Conservation (phyloP, 2,888 invertebrate genomes). For the Formica aserva region DNA sequence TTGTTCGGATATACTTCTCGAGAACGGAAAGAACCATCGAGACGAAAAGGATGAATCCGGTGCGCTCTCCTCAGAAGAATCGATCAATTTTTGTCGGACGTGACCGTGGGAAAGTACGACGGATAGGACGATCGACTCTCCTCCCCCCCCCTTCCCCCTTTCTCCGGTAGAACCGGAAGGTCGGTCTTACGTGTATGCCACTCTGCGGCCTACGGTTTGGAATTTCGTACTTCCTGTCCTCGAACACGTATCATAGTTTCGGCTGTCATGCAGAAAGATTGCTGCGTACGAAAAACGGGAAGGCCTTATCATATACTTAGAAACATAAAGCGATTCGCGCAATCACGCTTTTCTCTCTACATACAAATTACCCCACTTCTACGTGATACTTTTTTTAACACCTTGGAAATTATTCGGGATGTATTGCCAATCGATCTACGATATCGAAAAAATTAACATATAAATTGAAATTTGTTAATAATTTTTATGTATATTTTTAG, state of each 20-base stretch:
- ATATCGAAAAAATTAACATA: not conserved
- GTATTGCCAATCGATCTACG: not conserved
- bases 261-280: constrained; percentile 43
- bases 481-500: not conserved
- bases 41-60: constrained; percentile 17
- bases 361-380: not conserved
- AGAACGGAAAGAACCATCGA: not conserved
- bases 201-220: constrained; percentile 76
- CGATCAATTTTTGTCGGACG: constrained; percentile 69
- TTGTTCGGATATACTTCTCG: not conserved
- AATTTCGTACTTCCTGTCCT: constrained; percentile 82
- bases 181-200: constrained; percentile 69
- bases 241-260: constrained; percentile 68
- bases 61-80: constrained; percentile 23
- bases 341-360: not conserved
- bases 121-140: constrained; percentile 62
- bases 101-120: constrained; percentile 71
- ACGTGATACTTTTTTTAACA: not conserved
- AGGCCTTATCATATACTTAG: constrained; percentile 13
- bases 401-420: not conserved
- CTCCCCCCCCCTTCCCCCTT: constrained; percentile 1
- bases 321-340: not conserved
- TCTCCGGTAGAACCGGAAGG: constrained; percentile 71
- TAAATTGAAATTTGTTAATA: not conserved
- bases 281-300: constrained; percentile 16